Percentiles rank a stretch among this genome's conserved stretches.
These are phyloP conservation scores for Drosophila macrothrix DNA, from an alignment of 2,888 invertebrate species.

Conservation along the genomic window DNA sequence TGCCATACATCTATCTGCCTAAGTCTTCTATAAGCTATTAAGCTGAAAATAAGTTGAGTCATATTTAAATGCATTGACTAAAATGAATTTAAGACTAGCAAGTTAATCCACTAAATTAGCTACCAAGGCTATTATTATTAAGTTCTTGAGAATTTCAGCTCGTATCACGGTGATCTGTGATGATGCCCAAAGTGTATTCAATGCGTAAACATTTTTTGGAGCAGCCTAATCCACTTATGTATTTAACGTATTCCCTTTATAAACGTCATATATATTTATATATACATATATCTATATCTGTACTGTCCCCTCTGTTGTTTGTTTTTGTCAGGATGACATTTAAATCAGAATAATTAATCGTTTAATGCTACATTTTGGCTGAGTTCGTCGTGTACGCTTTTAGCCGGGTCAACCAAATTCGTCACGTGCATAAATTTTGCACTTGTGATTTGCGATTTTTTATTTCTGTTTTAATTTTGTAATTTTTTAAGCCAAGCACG, in stretches of 20 bases:
- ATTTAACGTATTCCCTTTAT: conserved; percentile 6
- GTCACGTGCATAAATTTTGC: conserved; percentile 74
- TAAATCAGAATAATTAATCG: conserved; percentile 76
- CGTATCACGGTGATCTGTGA: background rate
- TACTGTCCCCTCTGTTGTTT: conserved; percentile 17
- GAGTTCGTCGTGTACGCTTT: conserved; percentile 14
- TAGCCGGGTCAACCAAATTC: conserved; percentile 44
- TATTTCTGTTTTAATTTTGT: conserved; percentile 49
- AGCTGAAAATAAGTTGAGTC: background rate
- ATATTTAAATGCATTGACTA: background rate
- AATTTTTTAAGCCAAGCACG: conserved; percentile 71
- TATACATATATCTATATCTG: background rate
- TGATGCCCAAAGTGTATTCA: conserved; percentile 1
- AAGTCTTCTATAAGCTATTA: background rate
- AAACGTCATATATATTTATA: background rate
- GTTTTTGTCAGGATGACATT: conserved; percentile 35
- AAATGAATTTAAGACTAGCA: background rate
- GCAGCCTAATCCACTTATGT: conserved; percentile 18
- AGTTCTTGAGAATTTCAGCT: background rate
- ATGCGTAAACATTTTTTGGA: conserved; percentile 6
- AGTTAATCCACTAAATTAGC: background rate
- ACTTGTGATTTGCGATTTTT: conserved; percentile 58
- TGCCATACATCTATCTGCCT: background rate
- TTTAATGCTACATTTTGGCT: conserved; percentile 64
- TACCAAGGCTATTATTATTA: background rate